Base-by-base conservation (phyloP, 1,140 invertebrate species). In the Sinonovacula constricta region DNA sequence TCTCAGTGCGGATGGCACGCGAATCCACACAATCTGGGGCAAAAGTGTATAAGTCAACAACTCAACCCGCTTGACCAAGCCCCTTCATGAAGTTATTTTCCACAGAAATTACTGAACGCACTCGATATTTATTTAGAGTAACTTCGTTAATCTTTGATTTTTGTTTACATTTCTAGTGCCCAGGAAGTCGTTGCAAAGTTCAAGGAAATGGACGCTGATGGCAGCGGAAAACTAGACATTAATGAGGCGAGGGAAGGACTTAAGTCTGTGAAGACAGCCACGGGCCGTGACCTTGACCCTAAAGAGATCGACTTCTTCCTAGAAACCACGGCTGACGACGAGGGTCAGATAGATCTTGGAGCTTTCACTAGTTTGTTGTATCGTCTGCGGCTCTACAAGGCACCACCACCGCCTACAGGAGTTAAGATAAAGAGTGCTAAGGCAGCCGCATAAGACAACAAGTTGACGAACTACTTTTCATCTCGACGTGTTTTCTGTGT, bases 251-350 rank as follows among this genome's bases (percentile, higher is more conserved):
- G 67, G 24, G 65, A 75, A 7, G 85, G 81, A 14, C 77, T 87
- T 54, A 71, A 78, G 39, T 68, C 67, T 5, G 54, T 87, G n/a
- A 85, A 86, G 51, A 87, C 86, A 5, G 81, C 78, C 3, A 82
- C 83, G 5, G 86, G 85, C 4, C 68, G 83, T 18, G 33, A 72
- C 14, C 74, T 86, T 39, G 82, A 85, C 56, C 83, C 86, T 24
- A 85, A 85, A 62, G 88, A 89, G 76, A 82, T 89, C 4, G 87
- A 88, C 22, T 88, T 89, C 71, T 89, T 89, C 75, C 72, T 89
- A 45, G 82, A 87, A 54, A 88, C 87, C 7, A 85, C 87, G 10
- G 80, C 81, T 1, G 85, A 83, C 34, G 85, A 88, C 0, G 75
- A 85, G 30, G 85, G 85, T 0, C 68, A 82, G n/a, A 87, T 89